Evolutionary conservation across 2,888 invertebrate genomes (phyloP).

Genomic region (Scotopteryx bipunctaria): DNA sequence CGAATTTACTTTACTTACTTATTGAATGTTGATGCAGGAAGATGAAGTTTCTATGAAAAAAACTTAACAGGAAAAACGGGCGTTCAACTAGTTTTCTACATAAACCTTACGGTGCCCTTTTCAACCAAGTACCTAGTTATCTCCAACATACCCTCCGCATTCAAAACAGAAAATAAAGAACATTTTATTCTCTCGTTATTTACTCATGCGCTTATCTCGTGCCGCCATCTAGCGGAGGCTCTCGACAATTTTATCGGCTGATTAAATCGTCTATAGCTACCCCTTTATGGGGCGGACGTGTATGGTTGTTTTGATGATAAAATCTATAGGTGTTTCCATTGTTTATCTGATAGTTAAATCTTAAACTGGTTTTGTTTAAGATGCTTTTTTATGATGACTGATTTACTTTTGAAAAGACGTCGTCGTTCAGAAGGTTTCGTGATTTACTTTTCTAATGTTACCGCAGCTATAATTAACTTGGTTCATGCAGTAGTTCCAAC

Average conservation of each 20-base stretch:
- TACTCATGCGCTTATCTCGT: slow-evolving; percentile 49
- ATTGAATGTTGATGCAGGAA: too few relatives aligned
- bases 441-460: too few relatives aligned
- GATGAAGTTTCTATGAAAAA: too few relatives aligned
- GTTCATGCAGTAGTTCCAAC: too few relatives aligned
- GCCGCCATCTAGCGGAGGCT: slow-evolving; percentile 64
- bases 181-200: slow-evolving; percentile 21
- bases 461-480: too few relatives aligned
- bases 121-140: not conserved
- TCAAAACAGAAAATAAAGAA: slow-evolving; percentile 27
- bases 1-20: too few relatives aligned
- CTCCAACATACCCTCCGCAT: not conserved
- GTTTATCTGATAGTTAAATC: slow-evolving; percentile 45
- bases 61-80: too few relatives aligned
- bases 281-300: slow-evolving; percentile 65
- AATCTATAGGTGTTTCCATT: slow-evolving; percentile 51
- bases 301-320: slow-evolving; percentile 65
- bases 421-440: too few relatives aligned
- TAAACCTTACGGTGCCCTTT: not conserved
- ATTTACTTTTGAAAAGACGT: too few relatives aligned
- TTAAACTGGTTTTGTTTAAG: slow-evolving; percentile 26
- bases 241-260: slow-evolving; percentile 72
- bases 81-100: too few relatives aligned
- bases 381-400: too few relatives aligned
- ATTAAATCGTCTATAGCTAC: slow-evolving; percentile 75